Evolutionary conservation across 2,797 vertebrate genomes (phyloP).

Genomic region (Sparus aurata): DNA sequence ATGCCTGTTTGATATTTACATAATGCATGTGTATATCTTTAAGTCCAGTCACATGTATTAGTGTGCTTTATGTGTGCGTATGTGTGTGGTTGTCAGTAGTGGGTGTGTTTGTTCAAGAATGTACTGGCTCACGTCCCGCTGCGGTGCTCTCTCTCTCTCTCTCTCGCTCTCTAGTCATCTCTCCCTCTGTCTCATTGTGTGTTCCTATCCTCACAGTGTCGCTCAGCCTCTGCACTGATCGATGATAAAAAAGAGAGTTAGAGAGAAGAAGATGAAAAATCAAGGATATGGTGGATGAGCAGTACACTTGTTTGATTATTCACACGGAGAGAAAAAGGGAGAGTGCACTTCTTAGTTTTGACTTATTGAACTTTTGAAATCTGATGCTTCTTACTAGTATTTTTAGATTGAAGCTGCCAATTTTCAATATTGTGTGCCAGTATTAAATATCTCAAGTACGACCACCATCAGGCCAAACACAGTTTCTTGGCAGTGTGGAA

Average conservation of each 20-base stretch:
- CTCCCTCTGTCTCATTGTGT: conserved; percentile 22
- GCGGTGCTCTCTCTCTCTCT: conserved; percentile 17
- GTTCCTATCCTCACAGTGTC: conserved; percentile 21
- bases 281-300: conserved; percentile 6
- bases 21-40: background rate
- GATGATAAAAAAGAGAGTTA: conserved; percentile 36
- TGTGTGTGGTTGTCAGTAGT: conserved; percentile 23
- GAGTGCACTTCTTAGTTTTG: conserved; percentile 25
- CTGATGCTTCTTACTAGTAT: conserved; percentile 24
- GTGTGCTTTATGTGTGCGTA: background rate
- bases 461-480: conserved; percentile 29
- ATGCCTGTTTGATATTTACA: conserved; percentile 10
- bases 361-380: conserved; percentile 44
- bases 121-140: conserved; percentile 42
- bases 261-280: conserved; percentile 27
- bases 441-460: conserved; percentile 40
- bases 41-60: background rate
- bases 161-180: background rate
- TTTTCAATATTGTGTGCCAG: conserved; percentile 35
- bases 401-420: conserved; percentile 36
- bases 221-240: conserved; percentile 32
- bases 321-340: conserved; percentile 5
- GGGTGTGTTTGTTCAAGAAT: conserved; percentile 36
- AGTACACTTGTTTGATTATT: conserved; percentile 26
- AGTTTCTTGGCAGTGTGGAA: conserved; percentile 33